Base-by-base conservation (phyloP, 2,113 vertebrate genomes). In the Tychaedon coryphoeus region DNA sequence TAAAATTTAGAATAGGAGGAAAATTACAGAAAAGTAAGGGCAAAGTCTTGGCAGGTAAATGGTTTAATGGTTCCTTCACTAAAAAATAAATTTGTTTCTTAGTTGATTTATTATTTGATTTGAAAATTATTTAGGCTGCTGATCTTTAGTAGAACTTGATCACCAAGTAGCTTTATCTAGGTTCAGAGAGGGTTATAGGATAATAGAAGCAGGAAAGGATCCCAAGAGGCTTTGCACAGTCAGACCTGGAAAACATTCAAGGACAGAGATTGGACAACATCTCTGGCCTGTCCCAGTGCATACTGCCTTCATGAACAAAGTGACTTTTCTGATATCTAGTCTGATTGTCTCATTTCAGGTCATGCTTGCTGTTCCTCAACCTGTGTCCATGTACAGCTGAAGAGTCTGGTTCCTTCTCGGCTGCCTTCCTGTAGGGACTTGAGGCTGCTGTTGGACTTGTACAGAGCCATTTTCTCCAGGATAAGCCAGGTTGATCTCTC, bases 341-440 rank as follows among this genome's bases (percentile, higher is more conserved):
- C 26, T 38, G 62, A 31, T 60, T 45, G 19, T 71, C 26, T 47
- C 33, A 9, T 51, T 71, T 67, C 61, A 34, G 34, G 9, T 65
- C 24, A 5, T 33, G 23, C 10, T 33, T 2, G 0, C 6, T 70
- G 17, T 8, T 56, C 19, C 24, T 62, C n/a, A n/a, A 9, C 13
- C n/a, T 56, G 11, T 13, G 17, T 8, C 18, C 13, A 19, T 6
- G 13, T 15, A 28, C 5, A 1, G 2, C n/a, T 53, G 42, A 48
- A 86, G 12, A 75, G 1, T 8, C n/a, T 38, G 36, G 12, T 33
- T 82, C 20, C 18, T 19, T 28, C 36, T 80, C 20, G 38, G 25
- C 11, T 67, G 13, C 43, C n/a, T 56, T 16, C 23, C 45, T 58
- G 29, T 7, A 40, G 24, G 26, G 19, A 25, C 33, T 33, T 12